These are phyloP conservation scores for Lottia scabra DNA, from an alignment of 2,888 invertebrate species.

Conservation along the genomic window DNA sequence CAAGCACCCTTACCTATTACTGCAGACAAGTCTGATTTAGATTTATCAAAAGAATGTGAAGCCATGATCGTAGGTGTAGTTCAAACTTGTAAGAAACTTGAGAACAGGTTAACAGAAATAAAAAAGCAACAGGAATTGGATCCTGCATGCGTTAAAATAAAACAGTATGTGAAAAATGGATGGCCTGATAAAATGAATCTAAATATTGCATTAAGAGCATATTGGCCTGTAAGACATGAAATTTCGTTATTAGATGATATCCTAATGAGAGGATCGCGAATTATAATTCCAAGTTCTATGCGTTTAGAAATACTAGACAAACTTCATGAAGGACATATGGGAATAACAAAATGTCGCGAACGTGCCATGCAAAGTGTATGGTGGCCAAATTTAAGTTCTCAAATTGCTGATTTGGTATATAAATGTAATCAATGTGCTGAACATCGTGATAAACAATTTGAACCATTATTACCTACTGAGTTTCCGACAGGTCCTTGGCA, in stretches of 20 bases:
- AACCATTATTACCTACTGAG: conserved; percentile 30
- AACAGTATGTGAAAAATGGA: background rate
- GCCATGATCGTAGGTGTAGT: background rate
- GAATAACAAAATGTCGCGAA: conserved; percentile 36
- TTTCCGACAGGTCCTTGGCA: conserved; percentile 40
- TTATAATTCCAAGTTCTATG: too few species aligned
- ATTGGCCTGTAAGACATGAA: background rate
- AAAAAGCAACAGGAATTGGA: background rate
- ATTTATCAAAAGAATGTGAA: background rate
- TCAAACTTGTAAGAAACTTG: background rate
- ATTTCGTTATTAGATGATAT: conserved; percentile 18
- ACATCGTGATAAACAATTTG: conserved; percentile 23
- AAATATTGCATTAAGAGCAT: background rate
- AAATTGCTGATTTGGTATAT: conserved; percentile 27
- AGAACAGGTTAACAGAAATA: background rate
- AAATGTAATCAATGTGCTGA: conserved; percentile 29
- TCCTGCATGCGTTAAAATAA: background rate
- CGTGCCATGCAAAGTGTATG: conserved; percentile 31
- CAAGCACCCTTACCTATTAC: background rate
- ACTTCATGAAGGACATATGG: conserved; percentile 36
- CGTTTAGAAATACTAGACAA: too few species aligned
- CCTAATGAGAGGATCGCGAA: conserved; percentile 22
- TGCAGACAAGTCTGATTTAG: background rate
- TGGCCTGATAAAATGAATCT: background rate
- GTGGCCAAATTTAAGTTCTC: conserved; percentile 29